These are phyloP conservation scores for Zeugodacus cucurbitae DNA, from an alignment of 1,140 invertebrate genomes.

Conservation along the genomic window DNA sequence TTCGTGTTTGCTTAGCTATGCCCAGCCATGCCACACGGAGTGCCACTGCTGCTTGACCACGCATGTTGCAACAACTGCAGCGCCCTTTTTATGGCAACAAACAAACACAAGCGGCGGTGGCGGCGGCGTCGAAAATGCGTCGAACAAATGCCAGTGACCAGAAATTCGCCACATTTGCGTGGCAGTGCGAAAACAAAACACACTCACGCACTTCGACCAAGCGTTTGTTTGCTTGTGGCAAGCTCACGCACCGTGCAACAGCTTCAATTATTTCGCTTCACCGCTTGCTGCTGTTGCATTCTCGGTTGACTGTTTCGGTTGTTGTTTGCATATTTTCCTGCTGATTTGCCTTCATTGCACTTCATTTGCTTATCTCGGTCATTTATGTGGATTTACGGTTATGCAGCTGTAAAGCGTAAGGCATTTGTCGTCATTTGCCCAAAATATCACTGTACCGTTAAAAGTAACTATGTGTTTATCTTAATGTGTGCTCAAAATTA, in stretches of 20 bases:
- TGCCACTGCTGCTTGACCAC: neutral
- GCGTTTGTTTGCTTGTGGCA: neutral
- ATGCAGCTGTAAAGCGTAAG: conserved; percentile 3
- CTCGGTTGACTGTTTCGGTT: neutral
- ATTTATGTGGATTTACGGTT: conserved; percentile 33
- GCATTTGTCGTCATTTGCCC: neutral
- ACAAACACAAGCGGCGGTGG: neutral
- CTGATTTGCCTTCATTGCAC: conserved; percentile 31
- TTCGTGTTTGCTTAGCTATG: neutral
- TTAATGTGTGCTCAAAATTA: neutral
- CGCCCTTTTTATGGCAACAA: neutral
- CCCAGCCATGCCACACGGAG: neutral
- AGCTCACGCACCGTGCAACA: conserved; percentile 27
- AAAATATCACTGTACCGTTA: neutral
- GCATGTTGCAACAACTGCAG: neutral
- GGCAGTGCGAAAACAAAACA: conserved; percentile 16
- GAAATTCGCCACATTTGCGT: conserved; percentile 30
- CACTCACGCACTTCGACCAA: neutral
- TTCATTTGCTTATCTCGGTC: conserved; percentile 30
- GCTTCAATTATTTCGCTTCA: conserved; percentile 21
- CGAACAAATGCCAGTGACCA: conserved; percentile 19
- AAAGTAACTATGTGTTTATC: neutral
- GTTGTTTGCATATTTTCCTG: conserved; percentile 23
- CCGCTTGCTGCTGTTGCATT: neutral
- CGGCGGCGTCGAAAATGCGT: neutral